Evolutionary conservation across 2,113 vertebrate genomes (phyloP), one percentile per base, ranked within the genome.

Genomic region (cattle (Bos taurus)): DNA sequence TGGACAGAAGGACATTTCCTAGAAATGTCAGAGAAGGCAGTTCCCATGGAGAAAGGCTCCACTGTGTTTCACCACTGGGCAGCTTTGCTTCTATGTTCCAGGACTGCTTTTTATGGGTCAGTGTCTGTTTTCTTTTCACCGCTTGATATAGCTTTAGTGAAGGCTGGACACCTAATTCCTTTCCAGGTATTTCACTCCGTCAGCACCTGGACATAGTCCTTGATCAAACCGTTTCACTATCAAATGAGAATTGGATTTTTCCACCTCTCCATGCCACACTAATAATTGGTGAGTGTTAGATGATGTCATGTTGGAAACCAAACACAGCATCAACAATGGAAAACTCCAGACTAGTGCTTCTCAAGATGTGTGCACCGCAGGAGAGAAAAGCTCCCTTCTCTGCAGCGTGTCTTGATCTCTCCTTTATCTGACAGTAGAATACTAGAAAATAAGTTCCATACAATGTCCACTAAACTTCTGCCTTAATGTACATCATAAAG

Each of bases 81-180:
- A 23, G 4, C 9, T 71, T 71, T 23, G 19, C 17, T 6, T 71
- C 9, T 6, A 0, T 23, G 67, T 23, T 23, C 67, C 9, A 19
- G n/a, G 9, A 36, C n/a, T 40, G n/a, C 7, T 71, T 36, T 71
- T 71, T 23, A 40, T 12, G 4, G 17, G 1, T 71, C 17, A 36
- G 19, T 5, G 67, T 40, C 67, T 23, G 19, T 36, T 71, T 36
- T 5, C 64, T 21, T 23, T 36, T 36, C n/a, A 23, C 36, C 0
- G 1, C 19, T 3, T 0, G 0, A 5, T 17, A 19, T 40, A 12
- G 67, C 15, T 23, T 40, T 6, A 21, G 2, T 71, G 17, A 71
- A 23, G 1, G n/a, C 8, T 40, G 67, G 17, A 36, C 16, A n/a
- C 17, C n/a, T 71, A 21, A 11, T 71, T 71, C n/a, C 19, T 12